Percentiles rank a stretch among this genome's conserved stretches.
Evolutionary conservation across 2,888 invertebrate genomes (phyloP).

Genomic region (Stramonita haemastoma): DNA sequence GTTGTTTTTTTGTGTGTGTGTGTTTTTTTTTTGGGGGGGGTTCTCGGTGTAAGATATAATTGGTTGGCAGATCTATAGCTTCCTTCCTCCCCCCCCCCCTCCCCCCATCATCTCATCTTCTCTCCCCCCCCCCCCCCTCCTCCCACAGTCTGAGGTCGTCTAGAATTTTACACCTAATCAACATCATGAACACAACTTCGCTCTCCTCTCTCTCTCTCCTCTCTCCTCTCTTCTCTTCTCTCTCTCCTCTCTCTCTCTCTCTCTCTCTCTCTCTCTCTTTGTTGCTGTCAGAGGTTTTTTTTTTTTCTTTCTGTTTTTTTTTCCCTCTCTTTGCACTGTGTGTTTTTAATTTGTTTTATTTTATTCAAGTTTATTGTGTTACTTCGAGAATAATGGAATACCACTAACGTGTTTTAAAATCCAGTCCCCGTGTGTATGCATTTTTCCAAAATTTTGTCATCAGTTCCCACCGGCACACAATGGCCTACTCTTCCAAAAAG

Average conservation of each 20-base stretch:
- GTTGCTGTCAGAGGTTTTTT: not conserved
- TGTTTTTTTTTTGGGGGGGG: too few relatives aligned
- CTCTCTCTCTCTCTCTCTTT: not conserved
- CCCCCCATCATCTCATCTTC: not conserved
- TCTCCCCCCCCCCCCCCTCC: not conserved
- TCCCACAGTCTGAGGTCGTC: not conserved
- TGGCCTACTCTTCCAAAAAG: too few relatives aligned
- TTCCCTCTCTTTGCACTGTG: not conserved
- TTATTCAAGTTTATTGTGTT: not conserved
- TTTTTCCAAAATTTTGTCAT: too few relatives aligned
- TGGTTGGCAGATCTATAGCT: too few relatives aligned
- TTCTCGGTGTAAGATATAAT: too few relatives aligned
- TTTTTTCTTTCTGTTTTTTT: not conserved
- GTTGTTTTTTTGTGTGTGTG: too few relatives aligned
- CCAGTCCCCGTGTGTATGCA: too few relatives aligned
- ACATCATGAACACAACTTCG: not conserved
- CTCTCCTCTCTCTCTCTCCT: not conserved
- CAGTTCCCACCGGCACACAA: too few relatives aligned
- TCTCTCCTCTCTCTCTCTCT: not conserved
- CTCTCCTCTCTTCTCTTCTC: not conserved
- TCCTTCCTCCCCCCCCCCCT: too few relatives aligned
- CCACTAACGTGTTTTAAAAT: not conserved
- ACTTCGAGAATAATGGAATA: not conserved
- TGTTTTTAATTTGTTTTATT: not conserved
- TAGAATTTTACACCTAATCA: not conserved